Conservation (phyloP, 2,888 invertebrate species). For the Acanthococcus lagerstroemiae region DNA sequence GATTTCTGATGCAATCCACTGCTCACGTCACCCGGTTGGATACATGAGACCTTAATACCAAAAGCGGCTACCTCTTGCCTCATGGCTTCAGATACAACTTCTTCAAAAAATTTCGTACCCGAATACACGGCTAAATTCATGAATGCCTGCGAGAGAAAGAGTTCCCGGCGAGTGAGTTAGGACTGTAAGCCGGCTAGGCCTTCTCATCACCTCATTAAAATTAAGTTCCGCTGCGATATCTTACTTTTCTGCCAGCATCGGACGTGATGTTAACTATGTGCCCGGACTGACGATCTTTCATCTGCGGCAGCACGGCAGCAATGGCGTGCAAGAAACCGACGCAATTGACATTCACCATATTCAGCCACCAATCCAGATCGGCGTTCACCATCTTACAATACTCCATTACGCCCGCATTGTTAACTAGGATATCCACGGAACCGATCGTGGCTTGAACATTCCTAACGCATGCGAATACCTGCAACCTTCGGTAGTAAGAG, state of each 20-base stretch:
- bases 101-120: slow-evolving; percentile 38
- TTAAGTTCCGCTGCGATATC: too few species aligned
- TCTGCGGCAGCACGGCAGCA: slow-evolving; percentile 43
- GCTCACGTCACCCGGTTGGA: slow-evolving; percentile 38
- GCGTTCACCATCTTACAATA: slow-evolving; percentile 40
- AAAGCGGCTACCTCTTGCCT: slow-evolving; percentile 36
- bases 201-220: too few species aligned
- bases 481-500: not conserved
- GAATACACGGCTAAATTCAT: slow-evolving; percentile 38
- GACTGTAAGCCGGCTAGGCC: too few species aligned
- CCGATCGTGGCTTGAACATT: slow-evolving; percentile 36
- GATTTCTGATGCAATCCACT: slow-evolving; percentile 36
- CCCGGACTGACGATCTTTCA: slow-evolving; percentile 42
- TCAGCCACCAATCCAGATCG: slow-evolving; percentile 47
- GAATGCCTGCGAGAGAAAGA: slow-evolving; percentile 35
- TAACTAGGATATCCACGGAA: slow-evolving; percentile 45
- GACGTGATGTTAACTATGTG: slow-evolving; percentile 44
- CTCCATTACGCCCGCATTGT: slow-evolving; percentile 47
- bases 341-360: slow-evolving; percentile 41
- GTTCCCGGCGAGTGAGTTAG: too few species aligned
- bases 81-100: slow-evolving; percentile 36
- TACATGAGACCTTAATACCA: slow-evolving; percentile 37
- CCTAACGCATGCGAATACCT: slow-evolving; percentile 8
- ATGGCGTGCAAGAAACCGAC: slow-evolving; percentile 37
- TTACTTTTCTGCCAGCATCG: slow-evolving; percentile 37